Conservation (phyloP, 2,888 invertebrate genomes). For the Clanis bilineata region DNA sequence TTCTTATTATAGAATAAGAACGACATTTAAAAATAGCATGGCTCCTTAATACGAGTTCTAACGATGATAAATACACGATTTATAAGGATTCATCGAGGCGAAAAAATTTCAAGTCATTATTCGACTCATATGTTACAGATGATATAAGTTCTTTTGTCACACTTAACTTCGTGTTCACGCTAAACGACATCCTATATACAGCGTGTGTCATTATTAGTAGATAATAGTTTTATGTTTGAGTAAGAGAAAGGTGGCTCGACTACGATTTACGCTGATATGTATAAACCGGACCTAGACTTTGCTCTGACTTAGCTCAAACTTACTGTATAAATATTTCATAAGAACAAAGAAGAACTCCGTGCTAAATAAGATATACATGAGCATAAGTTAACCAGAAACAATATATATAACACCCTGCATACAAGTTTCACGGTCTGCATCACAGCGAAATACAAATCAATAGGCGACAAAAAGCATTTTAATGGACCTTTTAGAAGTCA, state of each 20-base stretch:
- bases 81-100: conserved; percentile 60
- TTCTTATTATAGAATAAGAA: background rate
- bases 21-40: conserved; percentile 41
- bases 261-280: too few species aligned
- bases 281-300: too few species aligned
- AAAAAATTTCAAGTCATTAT: conserved; percentile 48
- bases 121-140: conserved; percentile 51
- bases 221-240: background rate
- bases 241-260: too few species aligned
- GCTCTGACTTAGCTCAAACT: too few species aligned
- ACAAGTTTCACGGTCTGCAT: conserved; percentile 30
- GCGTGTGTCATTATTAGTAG: conserved; percentile 33
- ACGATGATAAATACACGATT: conserved; percentile 54
- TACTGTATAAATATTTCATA: too few species aligned
- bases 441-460: conserved; percentile 67
- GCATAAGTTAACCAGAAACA: background rate
- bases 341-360: too few species aligned
- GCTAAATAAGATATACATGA: too few species aligned
- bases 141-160: conserved; percentile 63
- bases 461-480: conserved; percentile 63
- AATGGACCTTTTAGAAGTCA: conserved; percentile 71
- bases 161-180: conserved; percentile 52
- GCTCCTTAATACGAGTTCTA: conserved; percentile 53
- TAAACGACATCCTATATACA: conserved; percentile 55
- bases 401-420: conserved; percentile 44